Evolutionary conservation across 53 echinoderm and acorn worm genomes (phyloP).

Genomic region (Paracentrotus lividus): DNA sequence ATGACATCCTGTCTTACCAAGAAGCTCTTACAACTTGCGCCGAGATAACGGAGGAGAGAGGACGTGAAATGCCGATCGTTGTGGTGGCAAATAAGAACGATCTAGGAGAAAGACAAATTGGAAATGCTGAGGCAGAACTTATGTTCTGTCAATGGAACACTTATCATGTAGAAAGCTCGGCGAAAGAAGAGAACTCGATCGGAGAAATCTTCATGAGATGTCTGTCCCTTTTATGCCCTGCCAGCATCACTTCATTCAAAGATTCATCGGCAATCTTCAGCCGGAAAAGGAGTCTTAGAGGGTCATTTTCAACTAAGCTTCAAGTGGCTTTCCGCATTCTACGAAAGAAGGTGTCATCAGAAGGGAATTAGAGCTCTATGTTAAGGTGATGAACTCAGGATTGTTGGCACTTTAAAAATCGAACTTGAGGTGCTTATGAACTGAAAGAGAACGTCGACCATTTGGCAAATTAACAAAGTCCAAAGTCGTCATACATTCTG

Average conservation of each 20-base stretch:
- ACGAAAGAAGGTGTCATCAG: not conserved
- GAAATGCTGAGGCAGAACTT: slow-evolving; percentile 59
- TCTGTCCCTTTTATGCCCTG: slow-evolving; percentile 18
- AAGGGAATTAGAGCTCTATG: no score
- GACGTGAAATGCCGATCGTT: slow-evolving; percentile 54
- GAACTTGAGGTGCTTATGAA: no score
- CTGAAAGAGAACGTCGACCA: no score
- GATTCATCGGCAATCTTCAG: not conserved
- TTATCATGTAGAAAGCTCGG: slow-evolving; percentile 47
- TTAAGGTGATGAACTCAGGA: no score
- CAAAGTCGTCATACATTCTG: no score
- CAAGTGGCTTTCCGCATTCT: not conserved
- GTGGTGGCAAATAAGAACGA: slow-evolving; percentile 64
- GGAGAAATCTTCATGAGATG: slow-evolving; percentile 18
- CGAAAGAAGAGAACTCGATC: slow-evolving; percentile 15
- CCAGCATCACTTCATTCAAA: not conserved
- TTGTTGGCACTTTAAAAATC: no score
- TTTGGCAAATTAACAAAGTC: no score
- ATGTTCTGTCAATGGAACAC: slow-evolving; percentile 73
- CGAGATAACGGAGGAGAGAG: slow-evolving; percentile 43
- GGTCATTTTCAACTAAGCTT: not conserved
- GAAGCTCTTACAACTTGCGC: slow-evolving; percentile 51
- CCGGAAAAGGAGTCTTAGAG: not conserved
- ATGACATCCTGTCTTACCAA: slow-evolving; percentile 42
- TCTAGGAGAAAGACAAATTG: slow-evolving; percentile 52